Percentiles rank a stretch among this genome's conserved stretches.
Conservation (phyloP, 2,113 vertebrate genomes). For the Carassius gibelio region DNA sequence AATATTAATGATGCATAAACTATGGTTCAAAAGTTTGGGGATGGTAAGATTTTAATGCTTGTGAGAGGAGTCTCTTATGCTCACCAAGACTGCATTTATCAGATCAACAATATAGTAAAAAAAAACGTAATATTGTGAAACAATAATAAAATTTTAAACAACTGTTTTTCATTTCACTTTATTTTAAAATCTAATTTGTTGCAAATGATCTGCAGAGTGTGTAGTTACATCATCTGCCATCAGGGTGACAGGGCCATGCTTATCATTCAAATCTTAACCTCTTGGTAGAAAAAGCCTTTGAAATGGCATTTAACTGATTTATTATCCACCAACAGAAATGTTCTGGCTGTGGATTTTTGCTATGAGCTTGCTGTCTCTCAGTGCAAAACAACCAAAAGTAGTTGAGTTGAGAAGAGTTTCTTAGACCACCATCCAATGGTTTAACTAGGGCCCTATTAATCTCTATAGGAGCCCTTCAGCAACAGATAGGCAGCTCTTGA, state of each 20-base stretch:
- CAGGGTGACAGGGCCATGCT: background rate
- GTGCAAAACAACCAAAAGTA: slow-evolving; percentile 50
- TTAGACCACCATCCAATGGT: slow-evolving; percentile 55
- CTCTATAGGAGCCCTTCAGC: slow-evolving; percentile 44
- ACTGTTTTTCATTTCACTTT: no score
- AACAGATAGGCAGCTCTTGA: slow-evolving; percentile 45
- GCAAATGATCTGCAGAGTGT: background rate
- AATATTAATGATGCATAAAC: background rate
- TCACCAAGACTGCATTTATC: background rate
- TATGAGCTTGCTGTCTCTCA: slow-evolving; percentile 50
- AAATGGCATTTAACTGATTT: background rate
- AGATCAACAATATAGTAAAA: background rate
- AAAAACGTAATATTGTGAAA: background rate
- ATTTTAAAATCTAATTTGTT: no score
- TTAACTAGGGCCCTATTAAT: slow-evolving; percentile 53
- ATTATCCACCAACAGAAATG: background rate
- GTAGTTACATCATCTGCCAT: background rate
- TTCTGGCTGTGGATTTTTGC: slow-evolving; percentile 29
- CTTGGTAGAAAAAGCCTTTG: background rate
- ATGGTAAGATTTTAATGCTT: background rate
- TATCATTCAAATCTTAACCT: background rate
- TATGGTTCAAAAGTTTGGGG: background rate
- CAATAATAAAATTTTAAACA: background rate
- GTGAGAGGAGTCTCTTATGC: background rate
- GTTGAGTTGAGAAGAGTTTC: slow-evolving; percentile 31